Percentiles rank a stretch among this genome's conserved stretches.
phyloP scores from a whole-genome alignment of 2,797 vertebrate genomes.

The Enteromius viviparus region DNA sequence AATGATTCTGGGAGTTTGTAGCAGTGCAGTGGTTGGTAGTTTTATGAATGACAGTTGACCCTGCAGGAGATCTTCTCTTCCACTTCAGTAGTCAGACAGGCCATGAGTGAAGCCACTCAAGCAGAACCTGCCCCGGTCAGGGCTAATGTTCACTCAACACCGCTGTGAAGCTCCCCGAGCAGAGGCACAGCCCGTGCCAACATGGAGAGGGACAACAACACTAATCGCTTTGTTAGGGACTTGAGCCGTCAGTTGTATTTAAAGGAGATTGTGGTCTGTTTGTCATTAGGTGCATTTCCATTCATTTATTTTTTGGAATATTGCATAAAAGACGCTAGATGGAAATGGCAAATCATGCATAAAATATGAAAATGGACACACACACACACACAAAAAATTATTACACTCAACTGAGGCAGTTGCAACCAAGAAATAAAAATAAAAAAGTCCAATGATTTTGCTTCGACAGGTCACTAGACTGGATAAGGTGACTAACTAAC shows the following conservation, averaged over 20 bases:
- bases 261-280: slow-evolving; percentile 8
- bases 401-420: no score
- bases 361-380: not conserved
- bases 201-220: not conserved
- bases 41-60: slow-evolving; percentile 40
- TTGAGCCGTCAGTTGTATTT: not conserved
- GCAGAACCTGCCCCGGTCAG: slow-evolving; percentile 35
- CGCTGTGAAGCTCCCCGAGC: not conserved
- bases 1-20: not conserved
- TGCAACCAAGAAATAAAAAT: not conserved
- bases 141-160: slow-evolving; percentile 11
- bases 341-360: not conserved
- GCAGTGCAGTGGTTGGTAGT: not conserved
- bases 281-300: not conserved
- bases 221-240: slow-evolving; percentile 21
- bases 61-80: slow-evolving; percentile 37
- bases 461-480: not conserved
- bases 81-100: slow-evolving; percentile 19
- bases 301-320: not conserved
- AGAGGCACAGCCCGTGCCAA: not conserved
- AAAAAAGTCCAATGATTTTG: not conserved
- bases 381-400: no score
- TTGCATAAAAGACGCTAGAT: not conserved
- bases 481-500: not conserved
- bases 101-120: not conserved